Evolutionary conservation across 2,797 vertebrate species (phyloP).

Genomic region (Lemur catta): DNA sequence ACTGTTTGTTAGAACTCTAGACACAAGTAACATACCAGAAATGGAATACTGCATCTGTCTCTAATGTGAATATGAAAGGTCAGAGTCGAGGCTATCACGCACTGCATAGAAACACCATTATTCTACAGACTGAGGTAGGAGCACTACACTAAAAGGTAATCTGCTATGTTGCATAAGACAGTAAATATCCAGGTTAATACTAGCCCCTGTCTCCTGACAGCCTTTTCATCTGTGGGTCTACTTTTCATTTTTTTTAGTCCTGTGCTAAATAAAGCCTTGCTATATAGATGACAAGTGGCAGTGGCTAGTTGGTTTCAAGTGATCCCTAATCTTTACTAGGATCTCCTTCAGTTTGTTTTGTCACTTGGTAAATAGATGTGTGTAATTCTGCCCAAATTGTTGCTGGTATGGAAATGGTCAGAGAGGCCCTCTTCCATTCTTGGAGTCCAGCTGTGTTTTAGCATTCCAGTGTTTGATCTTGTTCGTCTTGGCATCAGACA

Average conservation of each 20-base stretch:
- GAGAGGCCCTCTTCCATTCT: not conserved
- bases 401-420: conserved; percentile 68
- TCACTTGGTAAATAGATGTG: conserved; percentile 41
- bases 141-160: conserved; percentile 83
- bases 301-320: conserved; percentile 50
- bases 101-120: conserved; percentile 83
- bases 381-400: conserved; percentile 49
- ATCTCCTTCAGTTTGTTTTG: conserved; percentile 50
- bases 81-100: conserved; percentile 70
- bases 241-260: not conserved
- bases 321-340: conserved; percentile 36
- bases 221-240: not conserved
- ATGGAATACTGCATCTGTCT: conserved; percentile 54
- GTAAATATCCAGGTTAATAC: conserved; percentile 65
- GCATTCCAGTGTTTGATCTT: conserved; percentile 3
- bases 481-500: not conserved
- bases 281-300: conserved; percentile 44
- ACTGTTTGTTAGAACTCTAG: conserved; percentile 59
- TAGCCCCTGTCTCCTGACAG: conserved; percentile 27
- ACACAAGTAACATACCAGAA: conserved; percentile 59
- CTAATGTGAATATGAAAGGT: conserved; percentile 51
- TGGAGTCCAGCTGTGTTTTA: not conserved
- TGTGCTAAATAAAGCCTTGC: conserved; percentile 40
- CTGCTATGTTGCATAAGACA: conserved; percentile 84
- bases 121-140: conserved; percentile 87